Conservation (phyloP, 2,888 invertebrate genomes). For the Lycocerus yunnanus region DNA sequence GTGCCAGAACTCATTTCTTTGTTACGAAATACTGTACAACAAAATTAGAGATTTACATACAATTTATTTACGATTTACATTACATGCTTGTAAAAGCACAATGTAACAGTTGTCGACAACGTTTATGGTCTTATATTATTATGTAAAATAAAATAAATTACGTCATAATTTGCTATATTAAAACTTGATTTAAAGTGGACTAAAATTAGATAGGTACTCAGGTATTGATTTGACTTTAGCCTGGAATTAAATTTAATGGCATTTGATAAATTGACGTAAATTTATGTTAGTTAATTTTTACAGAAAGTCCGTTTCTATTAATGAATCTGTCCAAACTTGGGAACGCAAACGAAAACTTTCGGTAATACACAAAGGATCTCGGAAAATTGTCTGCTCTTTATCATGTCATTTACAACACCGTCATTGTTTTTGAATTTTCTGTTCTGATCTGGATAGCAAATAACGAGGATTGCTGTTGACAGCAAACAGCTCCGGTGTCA, state of each 20-base stretch:
- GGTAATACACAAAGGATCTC: constrained; percentile 1
- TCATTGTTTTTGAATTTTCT: constrained; percentile 21
- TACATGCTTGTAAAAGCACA: neutral
- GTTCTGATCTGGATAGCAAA: constrained; percentile 14
- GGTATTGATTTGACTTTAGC: neutral
- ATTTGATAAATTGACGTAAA: neutral
- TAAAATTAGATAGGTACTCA: neutral
- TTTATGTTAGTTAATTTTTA: constrained; percentile 1
- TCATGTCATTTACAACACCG: neutral
- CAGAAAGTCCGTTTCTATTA: constrained; percentile 1
- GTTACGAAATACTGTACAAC: neutral
- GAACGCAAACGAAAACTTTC: neutral
- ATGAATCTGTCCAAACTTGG: constrained; percentile 5
- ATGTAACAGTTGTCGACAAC: neutral
- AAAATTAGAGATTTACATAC: neutral
- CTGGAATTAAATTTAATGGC: neutral
- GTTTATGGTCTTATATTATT: neutral
- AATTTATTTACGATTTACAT: too few relatives aligned
- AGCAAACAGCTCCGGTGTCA: constrained; percentile 25
- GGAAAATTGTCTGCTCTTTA: constrained; percentile 8
- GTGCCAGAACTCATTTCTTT: neutral
- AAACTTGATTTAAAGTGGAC: neutral
- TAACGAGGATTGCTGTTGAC: constrained; percentile 23
- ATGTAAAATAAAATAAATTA: neutral
- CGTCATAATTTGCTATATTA: neutral